Evolutionary conservation across 2,797 vertebrate species (phyloP).

Genomic region (Lagodon rhomboides): DNA sequence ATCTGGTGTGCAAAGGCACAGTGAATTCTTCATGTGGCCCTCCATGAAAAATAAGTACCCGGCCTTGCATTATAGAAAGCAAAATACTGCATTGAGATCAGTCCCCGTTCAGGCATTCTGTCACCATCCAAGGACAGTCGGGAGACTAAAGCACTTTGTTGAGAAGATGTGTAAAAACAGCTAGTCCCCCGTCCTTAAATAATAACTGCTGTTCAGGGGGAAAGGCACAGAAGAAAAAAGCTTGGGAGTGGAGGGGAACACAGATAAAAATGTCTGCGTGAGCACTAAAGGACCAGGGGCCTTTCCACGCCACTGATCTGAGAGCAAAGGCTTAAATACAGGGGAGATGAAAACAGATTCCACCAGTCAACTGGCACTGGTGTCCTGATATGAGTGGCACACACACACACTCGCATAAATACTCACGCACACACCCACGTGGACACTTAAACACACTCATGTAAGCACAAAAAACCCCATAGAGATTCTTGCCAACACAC

Average conservation of each 20-base stretch:
- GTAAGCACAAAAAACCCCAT: slow-evolving; percentile 29
- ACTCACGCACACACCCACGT: slow-evolving; percentile 38
- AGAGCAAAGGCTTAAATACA: slow-evolving; percentile 80
- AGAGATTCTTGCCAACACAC: slow-evolving; percentile 14
- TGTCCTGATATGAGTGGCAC: slow-evolving; percentile 59
- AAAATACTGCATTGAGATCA: slow-evolving; percentile 57
- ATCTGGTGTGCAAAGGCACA: slow-evolving; percentile 36
- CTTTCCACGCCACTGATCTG: slow-evolving; percentile 80
- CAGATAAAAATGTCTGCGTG: slow-evolving; percentile 72
- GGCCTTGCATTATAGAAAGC: slow-evolving; percentile 51
- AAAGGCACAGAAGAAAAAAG: slow-evolving; percentile 55
- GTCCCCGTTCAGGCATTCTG: slow-evolving; percentile 61
- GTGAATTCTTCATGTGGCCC: slow-evolving; percentile 62
- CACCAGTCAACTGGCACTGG: slow-evolving; percentile 73
- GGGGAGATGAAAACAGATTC: slow-evolving; percentile 79
- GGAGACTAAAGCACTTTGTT: slow-evolving; percentile 64
- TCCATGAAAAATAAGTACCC: slow-evolving; percentile 43
- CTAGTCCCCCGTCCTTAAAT: slow-evolving; percentile 69
- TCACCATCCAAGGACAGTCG: slow-evolving; percentile 57
- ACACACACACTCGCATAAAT: slow-evolving; percentile 34
- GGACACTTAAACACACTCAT: slow-evolving; percentile 29
- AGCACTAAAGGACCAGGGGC: slow-evolving; percentile 77
- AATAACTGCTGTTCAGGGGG: slow-evolving; percentile 61
- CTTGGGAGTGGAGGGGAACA: slow-evolving; percentile 51
- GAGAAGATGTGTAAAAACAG: slow-evolving; percentile 69